A percentile compares a stretch with the other conserved stretches of the same genome.
Evolutionary conservation across 2,113 vertebrate species (phyloP).

Genomic region (Telmatochromis sp.): DNA sequence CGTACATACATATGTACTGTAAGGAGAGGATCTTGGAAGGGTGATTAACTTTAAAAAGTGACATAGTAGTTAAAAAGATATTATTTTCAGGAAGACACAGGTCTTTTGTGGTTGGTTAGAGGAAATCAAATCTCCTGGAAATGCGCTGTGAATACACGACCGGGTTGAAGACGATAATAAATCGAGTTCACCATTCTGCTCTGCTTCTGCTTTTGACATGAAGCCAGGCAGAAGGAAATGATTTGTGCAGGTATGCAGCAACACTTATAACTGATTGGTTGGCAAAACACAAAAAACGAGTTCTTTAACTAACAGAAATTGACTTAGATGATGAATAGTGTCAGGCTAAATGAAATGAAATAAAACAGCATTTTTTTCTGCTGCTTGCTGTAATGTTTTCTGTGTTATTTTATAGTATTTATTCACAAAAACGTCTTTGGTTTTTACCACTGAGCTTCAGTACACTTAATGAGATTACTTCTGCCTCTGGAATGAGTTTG

Average conservation of each 20-base stretch:
- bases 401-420: not conserved
- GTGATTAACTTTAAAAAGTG: not conserved
- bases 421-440: not conserved
- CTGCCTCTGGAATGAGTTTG: slow-evolving; percentile 5
- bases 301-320: not conserved
- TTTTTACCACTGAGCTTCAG: not conserved
- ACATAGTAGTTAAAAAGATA: not conserved
- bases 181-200: not conserved
- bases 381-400: not conserved
- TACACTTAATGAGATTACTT: slow-evolving; percentile 34
- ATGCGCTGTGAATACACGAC: not conserved
- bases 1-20: not conserved
- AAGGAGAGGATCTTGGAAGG: not conserved
- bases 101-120: not conserved
- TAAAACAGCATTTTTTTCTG: not conserved
- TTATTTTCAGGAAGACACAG: not conserved
- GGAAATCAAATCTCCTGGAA: not conserved
- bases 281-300: not conserved
- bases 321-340: not conserved
- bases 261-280: not conserved
- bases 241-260: not conserved
- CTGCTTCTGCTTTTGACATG: not conserved
- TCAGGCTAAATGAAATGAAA: not conserved
- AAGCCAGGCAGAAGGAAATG: not conserved
- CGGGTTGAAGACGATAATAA: not conserved